phyloP scores from a whole-genome alignment of 2,113 vertebrate species.

The Perca fluviatilis region DNA sequence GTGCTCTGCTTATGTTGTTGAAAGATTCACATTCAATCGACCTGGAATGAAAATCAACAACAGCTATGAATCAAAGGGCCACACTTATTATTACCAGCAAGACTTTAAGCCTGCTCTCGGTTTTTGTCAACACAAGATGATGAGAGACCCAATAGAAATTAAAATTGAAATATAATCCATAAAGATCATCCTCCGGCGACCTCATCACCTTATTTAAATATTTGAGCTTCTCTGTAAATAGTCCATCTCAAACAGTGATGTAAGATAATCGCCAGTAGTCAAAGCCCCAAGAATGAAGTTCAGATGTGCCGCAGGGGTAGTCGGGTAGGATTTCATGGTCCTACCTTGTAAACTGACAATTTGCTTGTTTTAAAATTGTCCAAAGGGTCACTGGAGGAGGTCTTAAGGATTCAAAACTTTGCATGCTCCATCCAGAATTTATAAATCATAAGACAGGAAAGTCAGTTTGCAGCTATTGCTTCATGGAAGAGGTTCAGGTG shows the following conservation, averaged over 20 bases:
- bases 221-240: conserved; percentile 56
- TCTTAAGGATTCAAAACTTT: conserved; percentile 35
- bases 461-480: conserved; percentile 49
- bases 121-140: conserved; percentile 37
- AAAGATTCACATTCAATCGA: conserved; percentile 37
- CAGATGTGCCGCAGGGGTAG: not conserved
- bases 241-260: conserved; percentile 34
- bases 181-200: conserved; percentile 41
- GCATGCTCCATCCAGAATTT: conserved; percentile 24
- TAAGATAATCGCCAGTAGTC: conserved; percentile 34
- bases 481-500: conserved; percentile 67
- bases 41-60: conserved; percentile 41
- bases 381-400: conserved; percentile 34
- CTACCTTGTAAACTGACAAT: conserved; percentile 23
- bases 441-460: conserved; percentile 63
- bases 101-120: conserved; percentile 29
- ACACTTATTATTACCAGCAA: conserved; percentile 17
- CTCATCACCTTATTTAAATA: conserved; percentile 70
- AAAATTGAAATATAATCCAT: conserved; percentile 58
- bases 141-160: conserved; percentile 20
- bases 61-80: not conserved
- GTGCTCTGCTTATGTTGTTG: conserved; percentile 26
- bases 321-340: not conserved
- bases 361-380: conserved; percentile 38
- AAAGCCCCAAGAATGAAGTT: conserved; percentile 15